A percentile compares a stretch with the other conserved stretches of the same genome.
phyloP scores from a whole-genome alignment of 2,888 invertebrate genomes.

The Monochamus alternatus region DNA sequence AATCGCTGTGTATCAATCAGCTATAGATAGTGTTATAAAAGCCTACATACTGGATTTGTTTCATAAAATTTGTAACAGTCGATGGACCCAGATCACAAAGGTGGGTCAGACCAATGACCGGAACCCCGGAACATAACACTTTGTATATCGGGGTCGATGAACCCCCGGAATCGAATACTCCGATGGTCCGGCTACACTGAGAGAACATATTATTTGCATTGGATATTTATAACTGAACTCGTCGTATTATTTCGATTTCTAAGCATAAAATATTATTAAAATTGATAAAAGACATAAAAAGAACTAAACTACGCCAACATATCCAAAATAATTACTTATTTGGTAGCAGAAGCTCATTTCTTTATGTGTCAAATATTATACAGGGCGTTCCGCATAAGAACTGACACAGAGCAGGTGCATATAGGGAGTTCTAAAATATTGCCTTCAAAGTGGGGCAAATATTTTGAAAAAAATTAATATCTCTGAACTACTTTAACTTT shows the following conservation, averaged over 20 bases:
- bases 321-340: too few relatives aligned
- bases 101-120: slow-evolving; percentile 49
- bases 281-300: too few relatives aligned
- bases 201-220: slow-evolving; percentile 8
- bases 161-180: slow-evolving; percentile 41
- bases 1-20: background rate
- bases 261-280: background rate
- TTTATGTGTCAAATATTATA: too few relatives aligned
- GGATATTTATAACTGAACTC: background rate
- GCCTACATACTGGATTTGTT: slow-evolving; percentile 32
- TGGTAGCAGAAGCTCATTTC: too few relatives aligned
- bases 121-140: slow-evolving; percentile 49
- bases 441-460: too few relatives aligned
- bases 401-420: too few relatives aligned
- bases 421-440: too few relatives aligned
- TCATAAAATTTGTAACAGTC: slow-evolving; percentile 39
- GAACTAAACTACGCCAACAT: too few relatives aligned
- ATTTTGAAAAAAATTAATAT: too few relatives aligned
- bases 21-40: slow-evolving; percentile 15
- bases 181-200: slow-evolving; percentile 23
- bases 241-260: background rate
- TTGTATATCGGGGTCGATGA: slow-evolving; percentile 47
- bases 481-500: too few relatives aligned
- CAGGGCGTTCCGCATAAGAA: too few relatives aligned
- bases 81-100: slow-evolving; percentile 38